phyloP scores from a whole-genome alignment of 2,888 invertebrate species.

The Amphipyra tragopoginis region DNA sequence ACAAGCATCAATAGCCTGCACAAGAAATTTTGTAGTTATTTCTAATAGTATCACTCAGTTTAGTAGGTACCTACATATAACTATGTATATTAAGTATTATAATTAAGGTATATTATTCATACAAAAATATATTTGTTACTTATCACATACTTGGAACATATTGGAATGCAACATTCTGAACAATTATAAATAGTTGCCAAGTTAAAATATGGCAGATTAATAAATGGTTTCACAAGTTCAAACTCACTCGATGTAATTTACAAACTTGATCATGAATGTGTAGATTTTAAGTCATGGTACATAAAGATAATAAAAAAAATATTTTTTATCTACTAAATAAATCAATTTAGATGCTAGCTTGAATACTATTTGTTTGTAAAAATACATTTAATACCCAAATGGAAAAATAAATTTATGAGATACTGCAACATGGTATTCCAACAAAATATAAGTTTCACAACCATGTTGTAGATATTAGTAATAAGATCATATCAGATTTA shows the following conservation, averaged over 20 bases:
- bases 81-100: constrained; percentile 13
- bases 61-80: constrained; percentile 28
- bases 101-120: constrained; percentile 40
- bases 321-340: constrained; percentile 28
- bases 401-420: constrained; percentile 15
- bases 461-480: constrained; percentile 8
- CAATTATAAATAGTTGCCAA: constrained; percentile 25
- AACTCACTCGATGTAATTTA: constrained; percentile 3
- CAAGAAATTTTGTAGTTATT: constrained; percentile 7
- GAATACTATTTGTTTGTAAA: constrained; percentile 20
- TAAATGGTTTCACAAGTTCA: constrained; percentile 2
- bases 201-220: constrained; percentile 26
- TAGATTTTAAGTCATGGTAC: constrained; percentile 7
- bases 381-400: constrained; percentile 22
- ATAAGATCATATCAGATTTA: constrained; percentile 17
- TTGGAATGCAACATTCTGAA: constrained; percentile 44
- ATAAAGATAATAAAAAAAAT: constrained; percentile 1
- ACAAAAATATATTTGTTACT: constrained; percentile 50
- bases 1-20: constrained; percentile 20
- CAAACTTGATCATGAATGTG: background rate
- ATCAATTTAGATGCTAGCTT: constrained; percentile 22
- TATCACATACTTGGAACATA: constrained; percentile 48
- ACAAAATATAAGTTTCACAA: constrained; percentile 25
- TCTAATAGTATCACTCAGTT: constrained; percentile 35
- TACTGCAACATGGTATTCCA: constrained; percentile 1